These are phyloP conservation scores for Poecilia latipinna DNA, from an alignment of 2,113 vertebrate genomes.

Conservation along the genomic window DNA sequence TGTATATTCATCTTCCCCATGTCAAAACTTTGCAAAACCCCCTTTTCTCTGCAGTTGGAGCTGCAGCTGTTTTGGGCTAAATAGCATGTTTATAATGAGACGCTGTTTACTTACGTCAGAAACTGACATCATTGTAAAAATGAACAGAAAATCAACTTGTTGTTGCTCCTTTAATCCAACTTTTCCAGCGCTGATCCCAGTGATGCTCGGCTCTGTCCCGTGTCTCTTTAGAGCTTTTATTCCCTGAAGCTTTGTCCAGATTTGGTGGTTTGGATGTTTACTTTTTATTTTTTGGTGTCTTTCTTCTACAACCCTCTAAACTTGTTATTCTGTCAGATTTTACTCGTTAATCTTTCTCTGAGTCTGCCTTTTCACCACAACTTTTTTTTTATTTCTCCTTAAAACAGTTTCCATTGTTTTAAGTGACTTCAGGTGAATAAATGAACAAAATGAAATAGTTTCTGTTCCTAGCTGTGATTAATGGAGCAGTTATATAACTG, in stretches of 20 bases:
- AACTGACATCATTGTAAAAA: background rate
- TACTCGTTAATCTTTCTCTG: background rate
- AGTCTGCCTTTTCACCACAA: background rate
- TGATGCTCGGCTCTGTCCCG: conserved; percentile 11
- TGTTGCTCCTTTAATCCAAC: background rate
- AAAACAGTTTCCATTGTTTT: too few relatives aligned
- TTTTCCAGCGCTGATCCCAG: conserved; percentile 18
- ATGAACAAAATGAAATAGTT: background rate
- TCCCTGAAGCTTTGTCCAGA: conserved; percentile 20
- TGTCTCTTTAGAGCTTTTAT: conserved; percentile 27
- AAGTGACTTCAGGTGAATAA: background rate
- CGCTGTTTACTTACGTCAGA: background rate
- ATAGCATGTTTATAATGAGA: background rate
- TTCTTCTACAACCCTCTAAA: background rate
- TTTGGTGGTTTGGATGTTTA: conserved; percentile 8
- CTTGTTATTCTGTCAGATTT: background rate
- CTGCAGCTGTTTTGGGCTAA: background rate
- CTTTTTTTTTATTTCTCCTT: background rate
- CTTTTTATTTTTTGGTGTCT: background rate
- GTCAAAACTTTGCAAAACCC: too few relatives aligned
- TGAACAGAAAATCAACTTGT: conserved; percentile 13
- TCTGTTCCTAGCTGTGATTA: background rate
- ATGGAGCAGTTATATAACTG: conserved; percentile 33
- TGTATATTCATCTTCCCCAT: too few relatives aligned
- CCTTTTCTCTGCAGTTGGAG: background rate